Percentiles rank a stretch among this genome's conserved stretches.
These are phyloP conservation scores for Brevimyrus niger DNA, from an alignment of 2,113 vertebrate species.

Conservation along the genomic window DNA sequence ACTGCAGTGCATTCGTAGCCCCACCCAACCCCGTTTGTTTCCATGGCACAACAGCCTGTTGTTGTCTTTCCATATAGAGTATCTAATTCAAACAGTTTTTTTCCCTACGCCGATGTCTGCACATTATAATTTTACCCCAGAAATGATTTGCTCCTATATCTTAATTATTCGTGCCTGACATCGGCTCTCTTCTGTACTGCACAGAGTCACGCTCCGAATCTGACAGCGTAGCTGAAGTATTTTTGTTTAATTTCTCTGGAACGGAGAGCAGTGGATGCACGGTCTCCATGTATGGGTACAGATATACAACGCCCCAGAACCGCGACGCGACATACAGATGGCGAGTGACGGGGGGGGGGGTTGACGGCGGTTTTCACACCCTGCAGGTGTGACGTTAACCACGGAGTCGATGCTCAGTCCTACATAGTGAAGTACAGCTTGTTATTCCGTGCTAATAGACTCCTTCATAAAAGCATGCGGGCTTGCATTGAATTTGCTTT, in stretches of 20 bases:
- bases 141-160: background rate
- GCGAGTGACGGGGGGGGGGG: background rate
- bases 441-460: background rate
- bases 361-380: background rate
- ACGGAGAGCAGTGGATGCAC: background rate
- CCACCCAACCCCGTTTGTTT: background rate
- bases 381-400: background rate
- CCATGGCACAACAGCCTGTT: background rate
- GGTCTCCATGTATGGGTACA: background rate
- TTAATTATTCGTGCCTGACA: background rate
- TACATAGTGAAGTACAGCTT: background rate
- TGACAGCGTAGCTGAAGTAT: background rate
- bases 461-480: background rate
- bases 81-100: background rate
- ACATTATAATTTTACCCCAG: background rate
- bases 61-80: background rate
- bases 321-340: background rate
- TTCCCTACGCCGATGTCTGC: background rate
- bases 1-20: background rate
- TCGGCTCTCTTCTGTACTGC: background rate
- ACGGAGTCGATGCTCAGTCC: background rate
- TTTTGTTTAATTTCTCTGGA: background rate
- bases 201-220: background rate
- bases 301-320: background rate
- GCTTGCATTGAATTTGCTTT: background rate